Base-by-base conservation (phyloP, 2,888 invertebrate genomes). In the Gandaritis pyraliata region DNA sequence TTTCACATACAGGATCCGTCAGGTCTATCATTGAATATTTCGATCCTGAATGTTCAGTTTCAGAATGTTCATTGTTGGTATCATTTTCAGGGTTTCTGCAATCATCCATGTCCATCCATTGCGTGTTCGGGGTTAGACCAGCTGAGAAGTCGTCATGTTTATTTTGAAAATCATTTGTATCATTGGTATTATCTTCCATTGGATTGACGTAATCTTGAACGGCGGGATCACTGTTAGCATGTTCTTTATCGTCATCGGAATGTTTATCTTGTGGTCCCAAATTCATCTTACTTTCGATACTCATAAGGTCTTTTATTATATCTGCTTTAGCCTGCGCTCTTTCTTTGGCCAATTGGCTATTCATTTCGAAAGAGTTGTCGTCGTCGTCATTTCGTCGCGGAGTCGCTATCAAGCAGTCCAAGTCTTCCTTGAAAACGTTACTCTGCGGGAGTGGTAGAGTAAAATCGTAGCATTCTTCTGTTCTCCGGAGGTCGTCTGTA, bases 291-390 rank as follows among this genome's bases (percentile, higher is more conserved):
- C 82, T 84, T 71, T 90, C 91, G 71, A 91, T 88, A 63, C 89
- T 90, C 83, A 91, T 87, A 57, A 91, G 75, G 72, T 91, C 91
- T 72, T 90, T 87, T 61, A 91, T 91, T 41, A 91, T 89, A 73
- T 89, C 87, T 59, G 88, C 90, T 66, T 86, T 81, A 59, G 88
- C 90, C 66, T 86, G 81, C 51, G 79, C 80, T 62, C 77, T 72
- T 65, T 85, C 85, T 54, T 49, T 48, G 15, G 83, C 82, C 13
- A 83, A 65, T 58, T 81, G 78, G 56, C 74, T 76, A 53, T 74
- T 74, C 33, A 80, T 80, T 58, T 75, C 77, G 54, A 77, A 83
- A 38, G 78, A 75, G 64, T 73, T 78, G 39, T 74, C 77, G 41
- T 84, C 84, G 29, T 82, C 83, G 58, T 80, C 80, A 59, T 70